These are phyloP conservation scores for Cryptomyrus ogoouensis DNA, from an alignment of 2,113 vertebrate genomes.

Conservation along the genomic window DNA sequence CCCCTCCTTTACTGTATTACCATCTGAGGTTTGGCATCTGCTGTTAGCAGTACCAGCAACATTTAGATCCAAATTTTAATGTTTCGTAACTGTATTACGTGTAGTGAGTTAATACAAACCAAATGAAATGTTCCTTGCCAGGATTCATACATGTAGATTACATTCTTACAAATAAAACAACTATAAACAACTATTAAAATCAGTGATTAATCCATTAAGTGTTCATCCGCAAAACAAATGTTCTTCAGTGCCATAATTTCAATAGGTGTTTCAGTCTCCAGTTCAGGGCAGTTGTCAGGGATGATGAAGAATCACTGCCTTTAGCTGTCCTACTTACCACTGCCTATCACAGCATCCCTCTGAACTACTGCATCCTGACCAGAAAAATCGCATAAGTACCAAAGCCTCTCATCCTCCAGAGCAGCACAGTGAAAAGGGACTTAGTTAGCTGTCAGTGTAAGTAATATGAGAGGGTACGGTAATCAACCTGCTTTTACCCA, in stretches of 20 bases:
- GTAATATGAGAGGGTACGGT: background rate
- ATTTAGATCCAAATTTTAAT: background rate
- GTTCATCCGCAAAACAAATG: background rate
- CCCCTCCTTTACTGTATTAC: background rate
- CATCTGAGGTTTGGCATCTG: background rate
- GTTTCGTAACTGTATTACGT: background rate
- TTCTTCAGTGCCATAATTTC: background rate
- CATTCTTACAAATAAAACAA: background rate
- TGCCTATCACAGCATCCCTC: background rate
- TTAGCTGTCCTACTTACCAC: background rate
- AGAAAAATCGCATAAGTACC: background rate
- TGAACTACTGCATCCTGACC: background rate
- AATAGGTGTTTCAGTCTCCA: background rate
- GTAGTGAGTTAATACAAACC: background rate
- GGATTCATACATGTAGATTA: background rate
- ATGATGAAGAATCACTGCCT: background rate
- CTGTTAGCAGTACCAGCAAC: background rate
- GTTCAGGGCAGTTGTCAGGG: background rate
- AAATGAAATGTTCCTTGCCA: background rate
- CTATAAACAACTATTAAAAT: background rate
- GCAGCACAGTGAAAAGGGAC: background rate
- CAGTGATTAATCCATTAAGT: background rate
- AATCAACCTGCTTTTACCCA: background rate
- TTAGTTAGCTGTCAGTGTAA: background rate
- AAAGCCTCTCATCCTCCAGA: background rate